A percentile compares a stretch with the other conserved stretches of the same genome.
Conservation (phyloP, 2,797 vertebrate genomes). For the Gouania willdenowi region DNA sequence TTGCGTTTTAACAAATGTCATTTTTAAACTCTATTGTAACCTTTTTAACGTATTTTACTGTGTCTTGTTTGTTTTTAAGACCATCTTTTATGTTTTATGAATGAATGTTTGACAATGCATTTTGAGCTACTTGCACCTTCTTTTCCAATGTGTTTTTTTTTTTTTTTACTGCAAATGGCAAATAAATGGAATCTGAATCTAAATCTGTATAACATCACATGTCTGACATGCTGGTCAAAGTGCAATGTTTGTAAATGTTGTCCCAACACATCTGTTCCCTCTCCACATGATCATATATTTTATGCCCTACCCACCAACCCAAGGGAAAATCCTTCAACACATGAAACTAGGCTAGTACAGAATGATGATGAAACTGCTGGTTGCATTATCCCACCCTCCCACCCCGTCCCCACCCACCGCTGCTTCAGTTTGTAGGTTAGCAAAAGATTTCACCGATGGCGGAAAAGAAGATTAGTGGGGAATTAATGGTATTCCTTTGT, state of each 20-base stretch:
- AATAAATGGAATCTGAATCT: no score
- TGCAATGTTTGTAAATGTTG: constrained; percentile 25
- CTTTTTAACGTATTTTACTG: no score
- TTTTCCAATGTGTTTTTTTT: no score
- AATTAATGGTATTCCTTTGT: constrained; percentile 84
- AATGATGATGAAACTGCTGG: constrained; percentile 60
- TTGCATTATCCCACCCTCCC: constrained; percentile 43
- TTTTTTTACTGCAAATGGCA: no score
- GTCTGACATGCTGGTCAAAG: constrained; percentile 8
- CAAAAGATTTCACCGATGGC: constrained; percentile 79
- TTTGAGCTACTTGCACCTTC: no score
- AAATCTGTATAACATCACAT: constrained; percentile 3
- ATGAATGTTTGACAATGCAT: no score
- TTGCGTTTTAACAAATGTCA: no score
- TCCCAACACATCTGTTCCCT: constrained; percentile 35
- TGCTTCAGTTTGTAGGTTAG: constrained; percentile 78
- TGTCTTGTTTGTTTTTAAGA: no score
- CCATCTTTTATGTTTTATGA: no score
- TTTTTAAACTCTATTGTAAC: no score
- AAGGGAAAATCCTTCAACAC: constrained; percentile 30
- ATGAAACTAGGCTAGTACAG: constrained; percentile 57
- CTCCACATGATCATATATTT: constrained; percentile 23
- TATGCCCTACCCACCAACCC: constrained; percentile 11
- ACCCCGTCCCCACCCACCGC: constrained; percentile 29
- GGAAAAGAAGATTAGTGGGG: constrained; percentile 82